Base-by-base conservation (phyloP, 2,888 invertebrate species). In the Ariolimax columbianus region DNA sequence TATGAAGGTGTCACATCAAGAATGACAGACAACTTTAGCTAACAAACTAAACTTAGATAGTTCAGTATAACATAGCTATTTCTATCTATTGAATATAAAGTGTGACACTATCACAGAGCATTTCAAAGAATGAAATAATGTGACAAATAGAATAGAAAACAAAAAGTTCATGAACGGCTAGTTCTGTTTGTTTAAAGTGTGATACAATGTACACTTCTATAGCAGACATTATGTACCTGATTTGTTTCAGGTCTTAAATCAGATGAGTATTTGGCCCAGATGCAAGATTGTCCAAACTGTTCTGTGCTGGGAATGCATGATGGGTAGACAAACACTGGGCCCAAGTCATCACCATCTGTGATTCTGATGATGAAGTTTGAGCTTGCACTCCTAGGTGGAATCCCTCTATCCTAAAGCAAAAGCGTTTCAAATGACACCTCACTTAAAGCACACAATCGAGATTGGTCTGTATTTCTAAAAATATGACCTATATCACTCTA, bases 261-360 rank as follows among this genome's bases (percentile, higher is more conserved):
- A 40, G 84, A 51, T 17, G 23, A 6, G 73, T 90, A 91, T 11
- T 80, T 80, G 23, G 90, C 88, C 36, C 85, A 81, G n/a, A 90
- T 84, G 83, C 91, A 91, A 23, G 81, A 43, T 47, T 82, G 72
- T 33, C 77, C 70, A 36, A 63, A 43, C 3, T 66, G 40, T 3
- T 43, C 38, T 17, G 33, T 2, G 78, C 90, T 79, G 0, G 11
- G 75, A 17, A 78, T 51, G 85, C 92, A 91, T 11, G 81, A 51
- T 14, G 83, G n/a, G 63, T 89, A 89, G 23, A 86, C 85, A 85
- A 91, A 92, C 36, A 81, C 85, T 72, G 91, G 91, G 6, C 82
- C 78, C 63, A 89, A 82, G 83, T 92, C 92, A 88, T 92, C 91
- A 11, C 87, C 89, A 86, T 92, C 92, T 2, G 26, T 38, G 23